These are phyloP conservation scores for Anguilla megastoma DNA, from an alignment of 2,797 vertebrate species.

Conservation along the genomic window DNA sequence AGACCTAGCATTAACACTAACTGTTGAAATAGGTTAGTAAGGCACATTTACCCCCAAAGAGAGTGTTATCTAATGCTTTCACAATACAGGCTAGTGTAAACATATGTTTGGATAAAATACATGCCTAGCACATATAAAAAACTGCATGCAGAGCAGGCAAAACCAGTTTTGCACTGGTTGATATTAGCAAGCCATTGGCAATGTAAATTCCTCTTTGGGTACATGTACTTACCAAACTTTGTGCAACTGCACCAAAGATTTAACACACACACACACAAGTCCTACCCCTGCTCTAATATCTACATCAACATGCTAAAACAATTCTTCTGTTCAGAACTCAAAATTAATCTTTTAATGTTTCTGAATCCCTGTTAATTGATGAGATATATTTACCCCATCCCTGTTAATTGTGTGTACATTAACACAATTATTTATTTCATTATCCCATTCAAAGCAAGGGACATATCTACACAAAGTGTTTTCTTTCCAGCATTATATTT, in stretches of 20 bases:
- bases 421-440: not conserved
- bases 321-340: not conserved
- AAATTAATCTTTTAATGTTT: not conserved
- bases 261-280: not conserved
- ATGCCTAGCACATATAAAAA: not conserved
- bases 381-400: too few relatives aligned
- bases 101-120: not conserved
- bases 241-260: not conserved
- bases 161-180: not conserved
- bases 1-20: slow-evolving; percentile 60
- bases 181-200: not conserved
- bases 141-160: not conserved
- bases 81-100: not conserved
- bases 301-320: not conserved
- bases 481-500: not conserved
- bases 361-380: not conserved
- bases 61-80: not conserved
- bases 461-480: not conserved
- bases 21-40: not conserved
- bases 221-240: not conserved
- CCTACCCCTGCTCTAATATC: too few relatives aligned
- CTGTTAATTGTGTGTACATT: not conserved
- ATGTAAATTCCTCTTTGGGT: not conserved
- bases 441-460: not conserved
- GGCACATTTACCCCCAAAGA: not conserved